Percentiles rank a stretch among this genome's conserved stretches.
phyloP scores from a whole-genome alignment of 2,888 invertebrate species.

The Choristoneura rosaceana region DNA sequence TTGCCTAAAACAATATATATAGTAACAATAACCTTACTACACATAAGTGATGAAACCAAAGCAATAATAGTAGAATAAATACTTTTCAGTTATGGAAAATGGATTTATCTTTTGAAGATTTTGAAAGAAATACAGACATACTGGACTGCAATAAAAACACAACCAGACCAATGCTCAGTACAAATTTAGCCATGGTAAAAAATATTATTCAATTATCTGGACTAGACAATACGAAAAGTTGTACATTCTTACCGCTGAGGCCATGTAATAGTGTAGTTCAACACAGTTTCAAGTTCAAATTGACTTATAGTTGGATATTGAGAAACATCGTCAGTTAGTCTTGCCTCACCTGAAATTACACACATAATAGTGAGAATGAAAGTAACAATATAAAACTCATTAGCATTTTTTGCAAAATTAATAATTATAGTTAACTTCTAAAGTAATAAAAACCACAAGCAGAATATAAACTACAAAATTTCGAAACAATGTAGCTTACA shows the following conservation, averaged over 20 bases:
- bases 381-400: slow-evolving; percentile 1
- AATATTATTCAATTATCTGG: neutral
- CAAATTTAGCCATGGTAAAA: slow-evolving; percentile 2
- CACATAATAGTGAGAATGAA: slow-evolving; percentile 45
- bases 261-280: slow-evolving; percentile 95
- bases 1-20: slow-evolving; percentile 87
- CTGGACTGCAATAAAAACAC: slow-evolving; percentile 18
- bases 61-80: neutral
- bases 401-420: slow-evolving; percentile 14
- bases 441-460: slow-evolving; percentile 49
- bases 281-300: slow-evolving; percentile 93
- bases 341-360: slow-evolving; percentile 91
- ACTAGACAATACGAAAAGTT: slow-evolving; percentile 1
- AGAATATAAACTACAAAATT: slow-evolving; percentile 64
- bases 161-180: neutral
- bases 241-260: slow-evolving; percentile 89
- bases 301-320: slow-evolving; percentile 90
- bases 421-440: neutral
- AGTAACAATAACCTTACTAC: slow-evolving; percentile 31
- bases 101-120: neutral
- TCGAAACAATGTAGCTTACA: slow-evolving; percentile 85
- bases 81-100: slow-evolving; percentile 27
- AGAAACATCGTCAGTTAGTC: slow-evolving; percentile 91
- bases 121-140: slow-evolving; percentile 18
- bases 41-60: neutral